Base-by-base conservation (phyloP, 2,888 invertebrate species). In the Microctonus aethiopoides region DNA sequence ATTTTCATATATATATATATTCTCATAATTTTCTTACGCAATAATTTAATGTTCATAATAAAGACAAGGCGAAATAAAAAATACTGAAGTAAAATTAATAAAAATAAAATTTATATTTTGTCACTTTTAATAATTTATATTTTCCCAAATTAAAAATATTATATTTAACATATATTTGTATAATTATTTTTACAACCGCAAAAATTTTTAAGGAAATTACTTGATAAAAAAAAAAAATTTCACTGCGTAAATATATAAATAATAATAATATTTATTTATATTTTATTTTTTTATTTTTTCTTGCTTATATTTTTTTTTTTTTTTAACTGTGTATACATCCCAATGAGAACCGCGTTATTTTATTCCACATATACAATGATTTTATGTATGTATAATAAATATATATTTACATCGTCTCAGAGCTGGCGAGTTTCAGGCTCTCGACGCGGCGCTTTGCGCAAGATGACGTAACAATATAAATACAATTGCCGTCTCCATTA, bases 401-500 rank as follows among this genome's bases (percentile, higher is more conserved):
- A 52, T 24, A 29, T 22, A n/a, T 36, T 36, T 24, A 72, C 70
- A 71, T 72, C 56, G 51, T 10, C 16, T 20, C 56, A 56, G 29
- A 39, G 11, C 39, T 39, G 39, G 39, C 39, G 39, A 36, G 10
- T 36, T 10, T 10, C n/a, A n/a, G 11, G 36, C n/a, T 39, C 74
- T 70, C 73, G 75, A 71, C 75, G 73, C 71, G 72, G n/a, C n/a
- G 72, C 71, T 72, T 75, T 68, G 57, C 61, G 56, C 29, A 20
- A 24, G 70, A 74, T 83, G 83, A 83, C 80, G 83, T 81, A 84
- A 84, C 80, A 82, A 81, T 83, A 83, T 82, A 84, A 83, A 82
- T 83, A 83, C 77, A 67, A 67, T 61, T 67, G 56, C 56, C 71
- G 39, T 11, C n/a, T 39, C 39, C 13, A 39, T 39, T 39, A 13